These are phyloP conservation scores for Gnathonemus longibarbis DNA, from an alignment of 2,113 vertebrate genomes.

Conservation along the genomic window DNA sequence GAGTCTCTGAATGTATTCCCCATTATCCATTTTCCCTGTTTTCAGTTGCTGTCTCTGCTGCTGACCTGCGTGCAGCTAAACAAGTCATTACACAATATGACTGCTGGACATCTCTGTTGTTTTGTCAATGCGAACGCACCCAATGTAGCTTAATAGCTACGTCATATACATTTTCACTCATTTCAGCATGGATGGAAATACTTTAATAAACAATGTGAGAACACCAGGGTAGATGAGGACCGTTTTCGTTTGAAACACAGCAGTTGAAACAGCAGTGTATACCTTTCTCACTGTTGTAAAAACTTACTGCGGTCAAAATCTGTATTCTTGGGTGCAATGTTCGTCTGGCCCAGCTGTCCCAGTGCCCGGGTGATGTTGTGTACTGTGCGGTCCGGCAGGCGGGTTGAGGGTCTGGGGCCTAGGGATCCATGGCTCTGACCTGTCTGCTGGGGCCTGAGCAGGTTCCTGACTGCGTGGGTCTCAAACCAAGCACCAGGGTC, in stretches of 20 bases:
- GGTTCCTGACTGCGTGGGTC: conserved; percentile 49
- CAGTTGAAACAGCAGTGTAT: not conserved
- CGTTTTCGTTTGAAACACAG: not conserved
- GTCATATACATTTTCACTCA: not conserved
- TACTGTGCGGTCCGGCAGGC: conserved; percentile 43
- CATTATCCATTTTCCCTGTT: not conserved
- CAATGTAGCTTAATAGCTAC: not conserved
- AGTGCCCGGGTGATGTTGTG: conserved; percentile 43
- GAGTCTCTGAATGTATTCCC: not conserved
- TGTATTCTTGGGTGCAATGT: conserved; percentile 40
- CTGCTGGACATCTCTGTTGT: not conserved
- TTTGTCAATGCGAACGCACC: not conserved
- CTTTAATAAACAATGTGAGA: not conserved
- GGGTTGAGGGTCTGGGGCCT: conserved; percentile 41
- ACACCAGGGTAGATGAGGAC: not conserved
- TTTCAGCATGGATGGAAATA: not conserved
- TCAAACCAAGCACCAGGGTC: conserved; percentile 52
- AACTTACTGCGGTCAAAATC: conserved; percentile 56
- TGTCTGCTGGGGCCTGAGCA: conserved; percentile 54
- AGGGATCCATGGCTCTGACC: conserved; percentile 45
- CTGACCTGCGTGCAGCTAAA: not conserved
- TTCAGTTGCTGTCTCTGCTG: not conserved
- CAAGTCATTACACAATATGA: not conserved
- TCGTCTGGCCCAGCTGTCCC: conserved; percentile 45
- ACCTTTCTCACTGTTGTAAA: not conserved